phyloP scores from a whole-genome alignment of 2,797 vertebrate genomes.

The Chromobotia macracanthus region DNA sequence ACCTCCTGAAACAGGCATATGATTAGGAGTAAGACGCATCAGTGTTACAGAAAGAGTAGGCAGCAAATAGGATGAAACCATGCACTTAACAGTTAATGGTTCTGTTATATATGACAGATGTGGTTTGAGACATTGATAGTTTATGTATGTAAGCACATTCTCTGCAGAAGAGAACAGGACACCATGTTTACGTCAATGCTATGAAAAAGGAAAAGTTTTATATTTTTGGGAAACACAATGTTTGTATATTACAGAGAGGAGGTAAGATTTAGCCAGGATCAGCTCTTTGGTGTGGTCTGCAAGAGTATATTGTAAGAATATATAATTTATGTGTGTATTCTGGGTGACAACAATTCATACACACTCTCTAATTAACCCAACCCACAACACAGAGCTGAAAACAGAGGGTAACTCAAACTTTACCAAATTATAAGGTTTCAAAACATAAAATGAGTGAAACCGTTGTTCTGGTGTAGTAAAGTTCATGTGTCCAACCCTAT shows the following conservation, averaged over 20 bases:
- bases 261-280: background rate
- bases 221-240: background rate
- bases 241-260: background rate
- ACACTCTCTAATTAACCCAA: background rate
- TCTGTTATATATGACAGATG: background rate
- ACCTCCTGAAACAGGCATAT: slow-evolving; percentile 81
- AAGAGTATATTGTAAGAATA: no score
- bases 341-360: background rate
- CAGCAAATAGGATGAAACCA: slow-evolving; percentile 17
- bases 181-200: background rate
- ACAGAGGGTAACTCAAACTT: background rate
- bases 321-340: background rate
- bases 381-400: slow-evolving; percentile 20
- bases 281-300: slow-evolving; percentile 10
- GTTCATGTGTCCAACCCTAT: background rate
- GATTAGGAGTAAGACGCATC: slow-evolving; percentile 24
- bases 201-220: background rate
- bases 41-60: background rate
- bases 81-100: slow-evolving; percentile 12
- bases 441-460: slow-evolving; percentile 7
- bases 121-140: background rate
- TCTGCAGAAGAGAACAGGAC: background rate
- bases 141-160: slow-evolving; percentile 9
- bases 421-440: background rate
- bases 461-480: background rate